Base-by-base conservation (phyloP, 64 coral and sea anemone genomes). In the Orbicella faveolata region DNA sequence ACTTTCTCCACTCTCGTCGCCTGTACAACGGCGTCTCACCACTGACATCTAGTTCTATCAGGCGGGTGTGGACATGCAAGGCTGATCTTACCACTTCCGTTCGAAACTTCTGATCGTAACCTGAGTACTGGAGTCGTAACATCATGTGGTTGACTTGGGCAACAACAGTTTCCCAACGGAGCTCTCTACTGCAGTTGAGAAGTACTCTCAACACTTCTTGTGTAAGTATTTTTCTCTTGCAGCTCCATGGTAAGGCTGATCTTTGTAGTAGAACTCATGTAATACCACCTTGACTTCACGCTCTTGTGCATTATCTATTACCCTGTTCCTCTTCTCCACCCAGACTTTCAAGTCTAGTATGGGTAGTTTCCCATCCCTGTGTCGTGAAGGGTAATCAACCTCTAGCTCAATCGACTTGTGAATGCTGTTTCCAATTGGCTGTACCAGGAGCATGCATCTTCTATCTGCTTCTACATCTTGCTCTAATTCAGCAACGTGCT, bases 311-410 rank as follows among this genome's bases (percentile, higher is more conserved):
- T 4, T 39, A 1, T 90, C 61, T 1, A 15, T 20, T 12, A 53
- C 35, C 65, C 11, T 92, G 17, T 62, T 0, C 63, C 34, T 83
- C 10, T 39, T n/a, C 70, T 80, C 83, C 1, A 87, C 61, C 90
- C 90, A 87, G 2, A 88, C 75, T 30, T 92, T 92, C 13, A 92
- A 36, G 59, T 92, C 83, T 18, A 88, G 41, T 2, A 92, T 92
- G 3, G 84, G 91, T 14, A 93, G 44, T 67, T 93, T 93, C 25
- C 64, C 62, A 19, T 77, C 73, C 20, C 23, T 11, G 10, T 75
- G 33, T 1, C 73, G 87, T 34, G 52, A 93, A 9, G 20, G n/a
- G 70, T 26, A 73, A 73, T 73, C 75, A 35, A 76, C 75, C 3
- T 76, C 75, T 37, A 76, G 36, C 75, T 12, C 7, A 18, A 76